Evolutionary conservation across 2,113 vertebrate genomes (phyloP).

Genomic region (Phycodurus eques): DNA sequence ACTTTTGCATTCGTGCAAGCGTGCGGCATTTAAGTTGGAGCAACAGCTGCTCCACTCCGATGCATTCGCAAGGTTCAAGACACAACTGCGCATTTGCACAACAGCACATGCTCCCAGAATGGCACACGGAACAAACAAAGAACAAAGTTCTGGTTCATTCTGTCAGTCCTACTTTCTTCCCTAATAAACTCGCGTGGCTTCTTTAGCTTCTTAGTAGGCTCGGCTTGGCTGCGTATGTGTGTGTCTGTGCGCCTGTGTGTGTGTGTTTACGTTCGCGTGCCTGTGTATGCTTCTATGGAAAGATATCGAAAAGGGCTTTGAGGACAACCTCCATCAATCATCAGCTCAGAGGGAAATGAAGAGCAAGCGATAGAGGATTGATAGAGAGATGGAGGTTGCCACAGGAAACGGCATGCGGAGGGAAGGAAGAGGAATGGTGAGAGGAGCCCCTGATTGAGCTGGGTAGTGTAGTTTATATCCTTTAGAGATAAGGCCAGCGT

Average conservation of each 20-base stretch:
- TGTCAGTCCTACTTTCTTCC: slow-evolving; percentile 58
- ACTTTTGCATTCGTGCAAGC: slow-evolving; percentile 13
- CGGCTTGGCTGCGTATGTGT: slow-evolving; percentile 19
- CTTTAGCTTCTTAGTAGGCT: slow-evolving; percentile 48
- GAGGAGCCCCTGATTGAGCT: slow-evolving; percentile 60
- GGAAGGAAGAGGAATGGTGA: slow-evolving; percentile 37
- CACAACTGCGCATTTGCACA: slow-evolving; percentile 42
- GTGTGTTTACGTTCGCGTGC: slow-evolving; percentile 38
- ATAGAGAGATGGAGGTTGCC: slow-evolving; percentile 59
- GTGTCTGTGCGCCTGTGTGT: slow-evolving; percentile 40
- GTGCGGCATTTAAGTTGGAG: slow-evolving; percentile 14
- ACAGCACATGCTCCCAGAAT: slow-evolving; percentile 39
- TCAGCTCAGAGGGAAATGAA: slow-evolving; percentile 55
- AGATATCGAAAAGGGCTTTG: slow-evolving; percentile 55
- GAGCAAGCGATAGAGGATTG: slow-evolving; percentile 47
- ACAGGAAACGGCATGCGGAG: slow-evolving; percentile 49
- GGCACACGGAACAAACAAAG: slow-evolving; percentile 48
- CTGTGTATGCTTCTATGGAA: slow-evolving; percentile 46
- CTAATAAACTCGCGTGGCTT: slow-evolving; percentile 53
- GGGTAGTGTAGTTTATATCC: slow-evolving; percentile 69
- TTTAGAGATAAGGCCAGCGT: slow-evolving; percentile 64
- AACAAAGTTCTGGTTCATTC: slow-evolving; percentile 44
- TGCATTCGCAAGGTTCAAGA: slow-evolving; percentile 31
- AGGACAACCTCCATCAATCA: slow-evolving; percentile 69
- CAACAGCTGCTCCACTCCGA: slow-evolving; percentile 24